Percentiles rank a stretch among this genome's conserved stretches.
These are phyloP conservation scores for Strix uralensis DNA, from an alignment of 2,113 vertebrate species.

Conservation along the genomic window DNA sequence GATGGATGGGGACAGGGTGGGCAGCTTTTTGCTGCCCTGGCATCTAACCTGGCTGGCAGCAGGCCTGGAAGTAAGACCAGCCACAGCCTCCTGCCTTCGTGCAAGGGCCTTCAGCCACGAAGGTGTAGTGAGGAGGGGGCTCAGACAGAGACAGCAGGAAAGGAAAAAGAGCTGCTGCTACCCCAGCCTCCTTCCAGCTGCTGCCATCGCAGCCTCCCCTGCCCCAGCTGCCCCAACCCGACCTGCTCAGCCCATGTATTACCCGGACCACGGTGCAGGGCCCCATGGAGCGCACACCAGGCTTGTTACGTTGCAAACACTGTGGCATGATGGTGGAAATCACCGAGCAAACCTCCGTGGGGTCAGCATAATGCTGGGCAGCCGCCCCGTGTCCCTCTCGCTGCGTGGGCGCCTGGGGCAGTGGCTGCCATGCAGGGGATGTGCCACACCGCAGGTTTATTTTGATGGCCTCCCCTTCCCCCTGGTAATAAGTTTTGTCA, in stretches of 20 bases:
- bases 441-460: neutral
- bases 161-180: neutral
- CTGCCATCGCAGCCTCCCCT: neutral
- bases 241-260: neutral
- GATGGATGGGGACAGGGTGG: rapidly evolving
- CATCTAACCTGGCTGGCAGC: neutral
- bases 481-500: conserved; percentile 4
- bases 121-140: neutral
- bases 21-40: neutral
- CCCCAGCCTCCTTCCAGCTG: neutral
- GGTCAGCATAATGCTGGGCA: rapidly evolving
- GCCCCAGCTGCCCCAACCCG: neutral
- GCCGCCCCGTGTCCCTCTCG: rapidly evolving
- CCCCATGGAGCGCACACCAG: rapidly evolving
- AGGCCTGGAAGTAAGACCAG: neutral
- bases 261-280: rapidly evolving
- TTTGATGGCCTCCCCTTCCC: neutral
- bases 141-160: neutral
- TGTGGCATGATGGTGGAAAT: rapidly evolving
- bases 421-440: neutral
- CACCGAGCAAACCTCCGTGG: rapidly evolving
- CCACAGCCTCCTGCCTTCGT: neutral
- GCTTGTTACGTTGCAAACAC: neutral
- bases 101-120: neutral
- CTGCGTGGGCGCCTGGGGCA: neutral